phyloP scores from a whole-genome alignment of 2,888 invertebrate species.

The Amiota communis region DNA sequence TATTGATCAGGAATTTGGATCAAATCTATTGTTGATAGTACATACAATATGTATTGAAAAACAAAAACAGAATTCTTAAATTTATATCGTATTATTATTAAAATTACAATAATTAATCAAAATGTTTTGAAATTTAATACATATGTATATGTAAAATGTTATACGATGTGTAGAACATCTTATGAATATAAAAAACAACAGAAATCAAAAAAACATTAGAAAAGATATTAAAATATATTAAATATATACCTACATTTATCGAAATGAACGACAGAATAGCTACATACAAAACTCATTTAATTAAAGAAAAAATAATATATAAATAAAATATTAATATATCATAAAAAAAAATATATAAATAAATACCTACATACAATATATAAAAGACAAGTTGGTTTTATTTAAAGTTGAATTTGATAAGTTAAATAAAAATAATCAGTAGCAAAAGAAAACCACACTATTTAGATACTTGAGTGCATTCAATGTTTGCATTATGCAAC shows the following conservation, averaged over 20 bases:
- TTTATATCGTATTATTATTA: too few relatives aligned
- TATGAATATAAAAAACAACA: background rate
- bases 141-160: background rate
- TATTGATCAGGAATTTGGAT: background rate
- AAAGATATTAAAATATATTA: background rate
- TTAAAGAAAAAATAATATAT: background rate
- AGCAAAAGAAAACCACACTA: too few relatives aligned
- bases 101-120: background rate
- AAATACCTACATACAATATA: too few relatives aligned
- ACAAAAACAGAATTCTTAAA: too few relatives aligned
- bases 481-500: too few relatives aligned
- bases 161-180: conserved; percentile 3
- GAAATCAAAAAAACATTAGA: background rate
- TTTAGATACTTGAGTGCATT: too few relatives aligned
- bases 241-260: conserved; percentile 6
- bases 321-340: too few relatives aligned
- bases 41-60: too few relatives aligned
- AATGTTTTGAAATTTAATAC: background rate
- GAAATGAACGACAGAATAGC: background rate
- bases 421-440: too few relatives aligned
- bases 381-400: too few relatives aligned
- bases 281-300: background rate
- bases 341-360: too few relatives aligned
- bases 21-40: background rate
- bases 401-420: too few relatives aligned